Percentiles rank a stretch among this genome's conserved stretches.
Evolutionary conservation across 1,140 invertebrate genomes (phyloP).

Genomic region (Tachypleus tridentatus): DNA sequence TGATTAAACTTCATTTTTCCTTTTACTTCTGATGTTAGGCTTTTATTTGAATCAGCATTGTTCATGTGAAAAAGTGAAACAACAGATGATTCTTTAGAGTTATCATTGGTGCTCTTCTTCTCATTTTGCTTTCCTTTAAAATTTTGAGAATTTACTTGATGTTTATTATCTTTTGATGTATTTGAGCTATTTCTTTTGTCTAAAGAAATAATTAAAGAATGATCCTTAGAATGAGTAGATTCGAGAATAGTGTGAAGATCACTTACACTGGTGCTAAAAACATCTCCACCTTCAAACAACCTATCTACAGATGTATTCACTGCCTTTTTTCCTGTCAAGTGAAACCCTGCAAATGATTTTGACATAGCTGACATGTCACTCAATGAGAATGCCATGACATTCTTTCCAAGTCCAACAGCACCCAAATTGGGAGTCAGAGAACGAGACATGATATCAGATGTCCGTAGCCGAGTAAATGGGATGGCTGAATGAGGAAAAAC

Average conservation of each 20-base stretch:
- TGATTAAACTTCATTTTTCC: too few species aligned
- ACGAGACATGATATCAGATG: constrained; percentile 84
- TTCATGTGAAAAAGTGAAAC: too few species aligned
- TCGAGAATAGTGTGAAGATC: constrained; percentile 32
- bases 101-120: too few species aligned
- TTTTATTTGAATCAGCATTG: too few species aligned
- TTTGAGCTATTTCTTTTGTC: too few species aligned
- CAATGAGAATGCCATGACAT: constrained; percentile 50
- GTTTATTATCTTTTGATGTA: too few species aligned
- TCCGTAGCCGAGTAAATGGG: constrained; percentile 69
- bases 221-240: too few species aligned
- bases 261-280: constrained; percentile 47
- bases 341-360: constrained; percentile 60
- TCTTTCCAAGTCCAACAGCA: constrained; percentile 30
- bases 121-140: too few species aligned
- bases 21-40: too few species aligned
- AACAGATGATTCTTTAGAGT: too few species aligned
- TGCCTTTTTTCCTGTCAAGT: constrained; percentile 56
- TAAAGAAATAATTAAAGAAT: too few species aligned
- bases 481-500: constrained; percentile 84
- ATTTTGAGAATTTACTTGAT: too few species aligned
- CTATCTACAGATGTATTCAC: constrained; percentile 87
- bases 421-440: constrained; percentile 70
- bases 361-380: constrained; percentile 35
- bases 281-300: constrained; percentile 60